Evolutionary conservation across 2,888 invertebrate species (phyloP).

Genomic region (Ophion ellenae): DNA sequence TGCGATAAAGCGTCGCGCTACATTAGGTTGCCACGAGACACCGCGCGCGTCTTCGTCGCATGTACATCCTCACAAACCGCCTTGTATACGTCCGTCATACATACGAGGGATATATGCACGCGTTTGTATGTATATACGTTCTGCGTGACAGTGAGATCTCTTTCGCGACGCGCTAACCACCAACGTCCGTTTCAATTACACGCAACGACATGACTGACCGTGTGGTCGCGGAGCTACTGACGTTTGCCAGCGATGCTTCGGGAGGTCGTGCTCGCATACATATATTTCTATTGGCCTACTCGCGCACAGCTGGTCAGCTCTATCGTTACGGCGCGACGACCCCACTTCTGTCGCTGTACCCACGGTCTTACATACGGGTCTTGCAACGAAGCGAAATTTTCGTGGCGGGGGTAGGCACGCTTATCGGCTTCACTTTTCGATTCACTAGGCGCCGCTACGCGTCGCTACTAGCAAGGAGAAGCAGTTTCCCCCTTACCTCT

Average conservation of each 20-base stretch:
- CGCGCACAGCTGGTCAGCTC: conserved; percentile 44
- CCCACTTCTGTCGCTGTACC: conserved; percentile 2
- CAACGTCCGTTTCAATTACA: conserved; percentile 42
- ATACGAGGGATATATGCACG: conserved; percentile 11
- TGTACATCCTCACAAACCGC: conserved; percentile 8
- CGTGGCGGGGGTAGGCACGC: too few species aligned
- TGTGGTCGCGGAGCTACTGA: conserved; percentile 62
- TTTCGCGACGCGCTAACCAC: conserved; percentile 52
- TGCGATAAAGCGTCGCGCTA: conserved; percentile 28
- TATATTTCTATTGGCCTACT: conserved; percentile 6
- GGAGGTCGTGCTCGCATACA: conserved; percentile 4
- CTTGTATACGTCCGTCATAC: not conserved
- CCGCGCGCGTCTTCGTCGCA: conserved; percentile 22
- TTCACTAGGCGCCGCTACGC: too few species aligned
- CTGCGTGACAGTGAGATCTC: conserved; percentile 9
- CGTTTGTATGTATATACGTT: not conserved
- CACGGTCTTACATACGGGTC: too few species aligned
- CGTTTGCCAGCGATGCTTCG: conserved; percentile 45
- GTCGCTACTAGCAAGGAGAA: too few species aligned
- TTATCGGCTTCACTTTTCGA: too few species aligned
- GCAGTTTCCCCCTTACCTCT: too few species aligned
- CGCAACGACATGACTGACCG: conserved; percentile 56
- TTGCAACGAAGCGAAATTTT: too few species aligned
- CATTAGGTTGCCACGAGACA: conserved; percentile 53
- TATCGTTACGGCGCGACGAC: conserved; percentile 23